Percentiles rank a stretch among this genome's conserved stretches.
Conservation (phyloP, 2,888 invertebrate species). For the Orthosia incerta region DNA sequence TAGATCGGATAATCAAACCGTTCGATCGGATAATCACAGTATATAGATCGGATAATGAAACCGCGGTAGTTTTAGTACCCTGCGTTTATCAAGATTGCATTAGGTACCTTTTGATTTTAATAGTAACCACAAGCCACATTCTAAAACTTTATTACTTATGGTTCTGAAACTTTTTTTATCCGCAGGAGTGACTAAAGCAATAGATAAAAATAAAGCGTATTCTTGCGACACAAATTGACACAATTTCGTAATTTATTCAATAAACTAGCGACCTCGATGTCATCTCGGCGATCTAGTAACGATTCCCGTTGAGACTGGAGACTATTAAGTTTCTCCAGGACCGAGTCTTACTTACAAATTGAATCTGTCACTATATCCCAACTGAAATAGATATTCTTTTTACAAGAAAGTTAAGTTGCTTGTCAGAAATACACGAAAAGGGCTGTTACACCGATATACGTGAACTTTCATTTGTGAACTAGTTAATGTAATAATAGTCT, state of each 20-base stretch:
- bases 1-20: neutral
- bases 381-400: constrained; percentile 47
- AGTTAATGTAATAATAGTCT: neutral
- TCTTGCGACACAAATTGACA: constrained; percentile 28
- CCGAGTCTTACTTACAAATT: constrained; percentile 61
- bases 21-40: too few relatives aligned
- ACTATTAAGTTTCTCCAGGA: constrained; percentile 63
- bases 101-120: too few relatives aligned
- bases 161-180: neutral
- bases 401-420: constrained; percentile 9
- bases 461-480: constrained; percentile 1
- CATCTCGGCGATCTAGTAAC: constrained; percentile 50
- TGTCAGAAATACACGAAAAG: constrained; percentile 2
- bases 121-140: too few relatives aligned
- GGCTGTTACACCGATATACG: constrained; percentile 1
- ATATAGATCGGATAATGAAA: neutral
- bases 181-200: neutral
- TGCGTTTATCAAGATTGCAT: neutral
- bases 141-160: neutral
- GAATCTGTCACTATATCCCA: constrained; percentile 56
- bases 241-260: constrained; percentile 53
- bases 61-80: neutral
- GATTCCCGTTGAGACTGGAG: constrained; percentile 56
- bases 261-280: constrained; percentile 53
- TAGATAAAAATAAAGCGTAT: constrained; percentile 11